These are phyloP conservation scores for Antennarius striatus DNA, from an alignment of 2,113 vertebrate genomes.

Conservation along the genomic window DNA sequence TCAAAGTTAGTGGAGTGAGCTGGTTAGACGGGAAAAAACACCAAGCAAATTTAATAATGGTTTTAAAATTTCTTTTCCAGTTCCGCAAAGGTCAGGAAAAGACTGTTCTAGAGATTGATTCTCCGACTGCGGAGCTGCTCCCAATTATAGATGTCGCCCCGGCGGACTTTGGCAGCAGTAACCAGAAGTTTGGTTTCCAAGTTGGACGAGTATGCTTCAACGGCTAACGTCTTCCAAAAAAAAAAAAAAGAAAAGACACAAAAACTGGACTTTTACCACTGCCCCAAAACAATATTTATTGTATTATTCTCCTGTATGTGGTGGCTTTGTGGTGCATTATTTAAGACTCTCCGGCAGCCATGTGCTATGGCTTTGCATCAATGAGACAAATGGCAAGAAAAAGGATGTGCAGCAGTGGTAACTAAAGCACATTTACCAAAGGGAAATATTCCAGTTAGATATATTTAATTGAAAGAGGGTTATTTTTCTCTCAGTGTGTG, in stretches of 20 bases:
- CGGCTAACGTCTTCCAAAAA: slow-evolving; percentile 73
- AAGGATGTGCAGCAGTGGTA: slow-evolving; percentile 46
- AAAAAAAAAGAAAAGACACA: slow-evolving; percentile 40
- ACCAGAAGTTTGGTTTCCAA: slow-evolving; percentile 94
- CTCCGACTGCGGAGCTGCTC: slow-evolving; percentile 83
- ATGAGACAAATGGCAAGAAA: slow-evolving; percentile 39
- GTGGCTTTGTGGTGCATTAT: slow-evolving; percentile 67
- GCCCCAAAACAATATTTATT: slow-evolving; percentile 76
- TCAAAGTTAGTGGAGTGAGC: not conserved
- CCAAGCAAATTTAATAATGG: slow-evolving; percentile 24
- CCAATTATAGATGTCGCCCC: slow-evolving; percentile 86
- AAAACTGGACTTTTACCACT: slow-evolving; percentile 56
- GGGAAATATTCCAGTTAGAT: slow-evolving; percentile 69
- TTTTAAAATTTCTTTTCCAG: slow-evolving; percentile 69
- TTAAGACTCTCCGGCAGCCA: slow-evolving; percentile 63
- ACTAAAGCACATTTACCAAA: slow-evolving; percentile 70
- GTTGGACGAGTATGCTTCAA: slow-evolving; percentile 90
- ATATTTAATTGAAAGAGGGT: slow-evolving; percentile 52
- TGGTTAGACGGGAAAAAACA: slow-evolving; percentile 9
- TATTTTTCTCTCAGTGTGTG: slow-evolving; percentile 45
- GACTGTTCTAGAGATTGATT: slow-evolving; percentile 84
- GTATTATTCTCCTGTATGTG: slow-evolving; percentile 60
- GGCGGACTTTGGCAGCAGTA: slow-evolving; percentile 84
- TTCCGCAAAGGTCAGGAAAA: slow-evolving; percentile 83
- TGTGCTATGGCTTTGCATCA: slow-evolving; percentile 43